Base-by-base conservation (phyloP, 2,113 vertebrate genomes). In the Hystrix brachyura region DNA sequence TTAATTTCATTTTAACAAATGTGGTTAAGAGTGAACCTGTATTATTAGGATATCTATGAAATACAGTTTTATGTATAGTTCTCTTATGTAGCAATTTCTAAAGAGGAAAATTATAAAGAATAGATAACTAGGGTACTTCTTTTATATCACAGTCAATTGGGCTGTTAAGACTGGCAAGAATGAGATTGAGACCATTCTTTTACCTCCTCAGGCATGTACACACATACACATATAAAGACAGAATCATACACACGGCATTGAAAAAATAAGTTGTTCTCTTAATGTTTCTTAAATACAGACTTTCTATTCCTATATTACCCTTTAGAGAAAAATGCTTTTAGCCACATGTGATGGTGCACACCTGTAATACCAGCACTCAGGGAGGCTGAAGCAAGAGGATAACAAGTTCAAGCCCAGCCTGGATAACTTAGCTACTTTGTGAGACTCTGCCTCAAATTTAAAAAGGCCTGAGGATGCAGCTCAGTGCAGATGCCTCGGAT, bases 181-280 rank as follows among this genome's bases (percentile, higher is more conserved):
- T 91, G 48, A 80, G 14, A 84, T 11, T 59, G 9, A 78, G 65
- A 62, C n/a, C 62, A 51, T 83, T 46, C 34, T 94, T 96, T 96
- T 59, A 89, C 8, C 72, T 25, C n/a, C 25, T 88, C 19, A 88
- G 17, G 21, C 32, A 51, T 34, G 14, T 7, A 69, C 3, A 38
- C 46, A 38, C 29, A 55, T 23, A 12, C 15, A 18, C 0, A 46
- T 19, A 64, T 21, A 4, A 69, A n/a, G 3, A 87, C 51, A 88
- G 21, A 96, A 29, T 11, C 29, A 48, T 4, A 91, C 10, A 32
- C 14, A 67, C 46, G 27, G 10, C 48, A 95, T n/a, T 51, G 71
- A 95, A 87, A 86, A 95, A 86, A 71, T 25, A 94, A 88, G 19
- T 85, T 91, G 8, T 81, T 96, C 19, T 92, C 71, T 43, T 91